Evolutionary conservation across 64 coral and sea anemone species (phyloP).

Genomic region (Catalaphyllia jardinei): DNA sequence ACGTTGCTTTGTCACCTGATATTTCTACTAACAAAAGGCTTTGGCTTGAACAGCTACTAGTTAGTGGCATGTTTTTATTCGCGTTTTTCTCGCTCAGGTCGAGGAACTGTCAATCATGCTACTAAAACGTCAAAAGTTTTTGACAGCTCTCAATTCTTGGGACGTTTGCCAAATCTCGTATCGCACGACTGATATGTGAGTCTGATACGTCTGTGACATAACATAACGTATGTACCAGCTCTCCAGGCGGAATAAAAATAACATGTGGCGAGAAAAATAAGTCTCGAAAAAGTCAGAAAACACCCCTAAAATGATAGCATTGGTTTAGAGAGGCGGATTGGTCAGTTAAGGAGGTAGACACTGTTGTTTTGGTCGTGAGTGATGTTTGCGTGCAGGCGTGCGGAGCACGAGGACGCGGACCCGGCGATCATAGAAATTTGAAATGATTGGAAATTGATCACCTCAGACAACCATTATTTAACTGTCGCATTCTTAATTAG

Average conservation of each 20-base stretch:
- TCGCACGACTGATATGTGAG: conserved; percentile 5
- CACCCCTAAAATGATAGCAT: background rate
- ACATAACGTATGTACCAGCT: background rate
- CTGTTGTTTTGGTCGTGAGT: background rate
- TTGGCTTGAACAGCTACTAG: background rate
- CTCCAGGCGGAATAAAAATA: conserved; percentile 9
- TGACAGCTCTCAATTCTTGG: conserved; percentile 31
- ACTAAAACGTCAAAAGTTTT: conserved; percentile 29
- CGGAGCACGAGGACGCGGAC: background rate
- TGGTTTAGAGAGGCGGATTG: background rate
- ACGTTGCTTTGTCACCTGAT: background rate
- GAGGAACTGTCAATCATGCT: conserved; percentile 19
- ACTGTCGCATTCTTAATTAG: conserved; percentile 54
- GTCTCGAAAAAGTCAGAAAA: background rate
- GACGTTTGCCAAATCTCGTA: conserved; percentile 6
- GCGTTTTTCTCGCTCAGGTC: conserved; percentile 32
- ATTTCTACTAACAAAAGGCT: background rate
- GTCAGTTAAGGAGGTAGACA: background rate
- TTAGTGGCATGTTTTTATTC: conserved; percentile 16
- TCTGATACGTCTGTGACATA: background rate
- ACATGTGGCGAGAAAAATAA: background rate
- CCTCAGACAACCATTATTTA: conserved; percentile 15
- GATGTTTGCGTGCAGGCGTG: conserved; percentile 6
- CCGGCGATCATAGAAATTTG: background rate
- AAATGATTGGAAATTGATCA: conserved; percentile 23